Percentiles rank a stretch among this genome's conserved stretches.
phyloP scores from a whole-genome alignment of 2,797 vertebrate species.

The Cyclopterus lumpus region DNA sequence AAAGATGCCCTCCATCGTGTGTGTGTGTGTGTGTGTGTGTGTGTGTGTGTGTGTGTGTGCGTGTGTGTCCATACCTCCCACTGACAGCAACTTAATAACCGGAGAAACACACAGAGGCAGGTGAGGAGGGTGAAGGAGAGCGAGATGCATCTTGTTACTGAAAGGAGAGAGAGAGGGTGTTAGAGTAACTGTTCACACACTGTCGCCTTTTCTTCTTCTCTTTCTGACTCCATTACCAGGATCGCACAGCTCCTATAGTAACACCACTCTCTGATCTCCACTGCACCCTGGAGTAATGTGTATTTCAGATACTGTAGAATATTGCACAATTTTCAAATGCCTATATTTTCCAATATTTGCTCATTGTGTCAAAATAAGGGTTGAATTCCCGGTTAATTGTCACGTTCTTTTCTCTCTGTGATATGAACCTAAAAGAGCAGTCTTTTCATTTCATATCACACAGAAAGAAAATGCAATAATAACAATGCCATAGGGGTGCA shows the following conservation, averaged over 20 bases:
- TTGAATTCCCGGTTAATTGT: neutral
- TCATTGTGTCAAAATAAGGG: neutral
- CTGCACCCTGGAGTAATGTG: neutral
- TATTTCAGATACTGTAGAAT: neutral
- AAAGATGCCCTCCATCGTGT: constrained; percentile 64
- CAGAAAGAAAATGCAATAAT: neutral
- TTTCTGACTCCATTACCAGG: constrained; percentile 9
- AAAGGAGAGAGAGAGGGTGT: neutral
- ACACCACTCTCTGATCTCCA: neutral
- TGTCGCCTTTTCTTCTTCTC: constrained; percentile 13
- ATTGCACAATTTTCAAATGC: neutral
- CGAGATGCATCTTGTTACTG: constrained; percentile 6
- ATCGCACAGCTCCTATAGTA: neutral
- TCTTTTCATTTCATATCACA: neutral
- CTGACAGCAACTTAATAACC: constrained; percentile 77
- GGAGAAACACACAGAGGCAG: constrained; percentile 27
- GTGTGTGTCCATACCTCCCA: constrained; percentile 40
- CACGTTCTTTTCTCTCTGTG: neutral
- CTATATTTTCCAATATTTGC: neutral
- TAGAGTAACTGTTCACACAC: constrained; percentile 4
- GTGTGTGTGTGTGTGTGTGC: constrained; percentile 7
- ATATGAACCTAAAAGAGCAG: neutral
- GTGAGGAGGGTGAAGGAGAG: constrained; percentile 28
- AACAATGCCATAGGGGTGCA: neutral
- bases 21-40: constrained; percentile 17